Conservation (phyloP, 2,113 vertebrate genomes). For the Gobius niger region DNA sequence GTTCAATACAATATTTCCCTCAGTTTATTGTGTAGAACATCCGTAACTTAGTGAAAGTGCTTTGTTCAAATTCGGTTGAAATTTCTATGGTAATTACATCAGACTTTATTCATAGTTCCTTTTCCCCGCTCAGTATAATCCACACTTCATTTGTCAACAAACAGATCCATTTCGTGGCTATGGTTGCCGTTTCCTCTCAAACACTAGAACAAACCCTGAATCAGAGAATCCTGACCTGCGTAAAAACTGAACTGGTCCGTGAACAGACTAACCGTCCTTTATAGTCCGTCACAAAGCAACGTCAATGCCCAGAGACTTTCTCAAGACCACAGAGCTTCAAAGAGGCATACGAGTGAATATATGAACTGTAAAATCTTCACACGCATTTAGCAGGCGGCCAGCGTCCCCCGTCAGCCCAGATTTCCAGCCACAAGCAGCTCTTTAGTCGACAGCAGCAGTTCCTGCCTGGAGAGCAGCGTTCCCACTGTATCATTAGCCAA, state of each 20-base stretch:
- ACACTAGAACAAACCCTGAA: not conserved
- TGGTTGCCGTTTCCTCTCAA: slow-evolving; percentile 6
- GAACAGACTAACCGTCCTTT: slow-evolving; percentile 32
- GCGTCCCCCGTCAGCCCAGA: slow-evolving; percentile 38
- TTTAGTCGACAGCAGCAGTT: slow-evolving; percentile 49
- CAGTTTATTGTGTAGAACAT: no score
- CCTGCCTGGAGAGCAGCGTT: slow-evolving; percentile 54
- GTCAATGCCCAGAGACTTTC: slow-evolving; percentile 14
- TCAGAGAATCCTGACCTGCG: not conserved
- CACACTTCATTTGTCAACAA: not conserved
- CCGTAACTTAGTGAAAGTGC: no score
- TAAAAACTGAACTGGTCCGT: slow-evolving; percentile 22
- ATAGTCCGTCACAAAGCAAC: slow-evolving; percentile 29
- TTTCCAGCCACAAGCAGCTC: slow-evolving; percentile 63
- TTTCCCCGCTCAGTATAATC: not conserved
- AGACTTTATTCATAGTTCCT: not conserved
- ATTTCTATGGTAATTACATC: no score
- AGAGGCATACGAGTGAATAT: slow-evolving; percentile 6
- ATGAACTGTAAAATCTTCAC: slow-evolving; percentile 36
- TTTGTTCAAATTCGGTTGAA: no score
- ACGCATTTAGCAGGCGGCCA: slow-evolving; percentile 36
- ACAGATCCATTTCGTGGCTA: not conserved
- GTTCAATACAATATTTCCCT: no score
- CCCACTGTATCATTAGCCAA: slow-evolving; percentile 66
- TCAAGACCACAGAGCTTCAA: slow-evolving; percentile 8